Base-by-base conservation (phyloP, 2,888 invertebrate species). In the Chloromyia formosa region DNA sequence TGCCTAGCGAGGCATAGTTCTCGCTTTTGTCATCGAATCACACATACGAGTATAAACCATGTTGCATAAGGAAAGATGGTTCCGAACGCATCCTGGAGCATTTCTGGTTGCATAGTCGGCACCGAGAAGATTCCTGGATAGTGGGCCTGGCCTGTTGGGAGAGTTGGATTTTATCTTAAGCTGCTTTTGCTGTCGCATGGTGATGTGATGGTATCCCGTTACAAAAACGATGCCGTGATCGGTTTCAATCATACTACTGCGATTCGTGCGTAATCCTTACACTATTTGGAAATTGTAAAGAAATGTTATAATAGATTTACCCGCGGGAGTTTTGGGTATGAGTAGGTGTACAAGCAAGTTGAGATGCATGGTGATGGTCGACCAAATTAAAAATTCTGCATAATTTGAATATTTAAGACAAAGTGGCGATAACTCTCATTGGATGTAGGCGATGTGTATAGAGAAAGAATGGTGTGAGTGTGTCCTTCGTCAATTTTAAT, bases 1-100 rank as follows among this genome's bases (percentile, higher is more conserved):
- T 75, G 62, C 69, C 74, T 69, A 73, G 27, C 75, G 73, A 62
- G 74, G 75, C 75, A 73, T 75, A 75, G 71, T 58, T 56, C 45
- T 18, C 66, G 49, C 49, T n/a, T 45, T 49, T 66, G 66, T 49
- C 66, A 22, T 62, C 40, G 16, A 4, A 35, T 62, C 49, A 49
- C 49, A 49, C 49, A 35, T 7, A 35, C 7, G 7, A 35, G 27
- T 7, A 2, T 2, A 4, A 4, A 7, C 27, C 27, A 7, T 49
- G 16, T 12, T 1, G 14, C 49, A n/a, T n/a, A 49, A 49, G 49
- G 49, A n/a, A 62, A 23, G 62, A 62, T 16, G 35, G 40, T 40
- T 62, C 16, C 40, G 40, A 40, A 62, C 40, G 62, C 62, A 62
- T 62, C 16, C 62, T 62, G 23, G 3, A 61, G 61, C 35, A 14